Percentiles rank a stretch among this genome's conserved stretches.
Evolutionary conservation across 2,797 vertebrate species (phyloP).

Genomic region (Sciurus carolinensis): DNA sequence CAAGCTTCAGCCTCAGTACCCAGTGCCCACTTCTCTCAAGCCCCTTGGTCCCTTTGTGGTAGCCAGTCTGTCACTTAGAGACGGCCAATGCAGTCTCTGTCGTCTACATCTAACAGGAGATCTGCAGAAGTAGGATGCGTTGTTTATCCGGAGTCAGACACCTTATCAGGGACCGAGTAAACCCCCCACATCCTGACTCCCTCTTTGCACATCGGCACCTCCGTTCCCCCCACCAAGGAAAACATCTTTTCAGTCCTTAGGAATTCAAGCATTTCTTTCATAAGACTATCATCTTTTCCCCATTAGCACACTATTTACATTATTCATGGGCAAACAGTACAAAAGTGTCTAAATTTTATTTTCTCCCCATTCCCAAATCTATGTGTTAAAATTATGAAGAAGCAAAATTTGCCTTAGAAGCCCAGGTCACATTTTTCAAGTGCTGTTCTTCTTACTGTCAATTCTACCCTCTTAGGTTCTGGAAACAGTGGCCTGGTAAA

Average conservation of each 20-base stretch:
- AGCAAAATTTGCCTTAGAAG: not conserved
- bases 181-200: not conserved
- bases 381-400: not conserved
- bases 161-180: not conserved
- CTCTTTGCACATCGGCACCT: not conserved
- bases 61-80: not conserved
- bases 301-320: not conserved
- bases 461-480: not conserved
- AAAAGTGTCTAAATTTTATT: not conserved
- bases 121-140: not conserved
- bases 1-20: not conserved
- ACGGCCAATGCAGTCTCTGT: not conserved
- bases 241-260: conserved; percentile 38
- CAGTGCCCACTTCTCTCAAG: not conserved
- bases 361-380: not conserved
- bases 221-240: not conserved
- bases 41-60: not conserved
- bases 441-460: not conserved
- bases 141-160: not conserved
- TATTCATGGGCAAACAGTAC: not conserved
- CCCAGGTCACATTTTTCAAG: not conserved
- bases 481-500: not conserved
- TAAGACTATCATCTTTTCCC: not conserved
- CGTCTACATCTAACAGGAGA: not conserved
- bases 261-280: conserved; percentile 16